Conservation (phyloP, 2,888 invertebrate genomes). For the Dasypogon diadema region DNA sequence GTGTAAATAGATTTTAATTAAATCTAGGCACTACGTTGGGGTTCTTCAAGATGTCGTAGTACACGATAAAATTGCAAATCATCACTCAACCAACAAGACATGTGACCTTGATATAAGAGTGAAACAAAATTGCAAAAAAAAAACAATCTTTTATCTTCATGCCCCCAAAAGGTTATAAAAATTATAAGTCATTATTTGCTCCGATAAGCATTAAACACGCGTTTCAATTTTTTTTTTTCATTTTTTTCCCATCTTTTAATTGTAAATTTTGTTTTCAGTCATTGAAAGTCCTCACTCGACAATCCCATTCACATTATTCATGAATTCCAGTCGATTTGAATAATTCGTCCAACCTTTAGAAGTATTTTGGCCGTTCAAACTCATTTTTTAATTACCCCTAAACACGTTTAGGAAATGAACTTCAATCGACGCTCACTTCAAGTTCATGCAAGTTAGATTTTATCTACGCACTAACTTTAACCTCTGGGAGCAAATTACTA, state of each 20-base stretch:
- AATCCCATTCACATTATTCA: too few relatives aligned
- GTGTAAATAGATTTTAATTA: neutral
- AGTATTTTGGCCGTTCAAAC: neutral
- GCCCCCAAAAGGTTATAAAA: neutral
- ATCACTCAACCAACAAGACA: neutral
- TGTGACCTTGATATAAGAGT: neutral
- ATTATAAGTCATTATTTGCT: neutral
- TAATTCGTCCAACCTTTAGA: neutral
- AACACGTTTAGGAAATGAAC: constrained; percentile 4
- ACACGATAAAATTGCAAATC: neutral
- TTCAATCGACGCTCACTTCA: neutral
- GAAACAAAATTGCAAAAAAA: neutral
- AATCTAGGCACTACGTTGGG: neutral
- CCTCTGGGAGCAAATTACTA: neutral
- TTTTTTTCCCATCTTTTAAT: too few relatives aligned
- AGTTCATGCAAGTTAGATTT: constrained; percentile 5
- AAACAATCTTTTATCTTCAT: neutral
- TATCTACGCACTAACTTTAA: constrained; percentile 8
- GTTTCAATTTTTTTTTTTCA: neutral
- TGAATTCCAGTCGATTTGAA: neutral
- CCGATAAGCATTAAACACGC: neutral
- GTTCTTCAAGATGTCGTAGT: too few relatives aligned
- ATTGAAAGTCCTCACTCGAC: too few relatives aligned
- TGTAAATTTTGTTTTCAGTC: neutral
- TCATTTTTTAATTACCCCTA: constrained; percentile 2